Evolutionary conservation across 1,140 invertebrate species (phyloP).

Genomic region (Drosophila kanapiae): DNA sequence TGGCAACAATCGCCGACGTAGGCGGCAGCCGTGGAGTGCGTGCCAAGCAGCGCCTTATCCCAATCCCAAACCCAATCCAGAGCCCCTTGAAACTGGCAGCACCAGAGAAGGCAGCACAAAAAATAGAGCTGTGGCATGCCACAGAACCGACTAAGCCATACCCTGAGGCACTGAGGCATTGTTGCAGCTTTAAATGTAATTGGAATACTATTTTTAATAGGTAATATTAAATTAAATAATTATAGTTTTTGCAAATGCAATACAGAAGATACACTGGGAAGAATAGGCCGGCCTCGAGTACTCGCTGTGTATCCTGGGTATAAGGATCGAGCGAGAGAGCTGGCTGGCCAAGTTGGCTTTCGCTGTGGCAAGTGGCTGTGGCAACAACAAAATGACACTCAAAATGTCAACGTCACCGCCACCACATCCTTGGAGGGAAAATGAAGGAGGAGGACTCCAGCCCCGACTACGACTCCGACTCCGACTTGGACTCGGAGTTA

Average conservation of each 20-base stretch:
- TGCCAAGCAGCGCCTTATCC: slow-evolving; percentile 42
- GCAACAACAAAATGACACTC: slow-evolving; percentile 70
- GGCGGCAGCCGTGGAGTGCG: slow-evolving; percentile 52
- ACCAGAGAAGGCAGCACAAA: neutral
- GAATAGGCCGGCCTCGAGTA: too few species aligned
- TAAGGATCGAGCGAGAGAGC: neutral
- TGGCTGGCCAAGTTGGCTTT: neutral
- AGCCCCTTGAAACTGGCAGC: slow-evolving; percentile 3
- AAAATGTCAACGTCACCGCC: slow-evolving; percentile 73
- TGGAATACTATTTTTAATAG: neutral
- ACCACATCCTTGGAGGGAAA: slow-evolving; percentile 8
- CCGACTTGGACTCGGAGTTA: neutral
- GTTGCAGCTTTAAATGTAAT: neutral
- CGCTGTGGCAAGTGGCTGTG: slow-evolving; percentile 6
- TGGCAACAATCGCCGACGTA: slow-evolving; percentile 45
- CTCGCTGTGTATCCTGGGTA: neutral
- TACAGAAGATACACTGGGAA: too few species aligned
- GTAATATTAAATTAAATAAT: neutral
- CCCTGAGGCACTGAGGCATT: neutral
- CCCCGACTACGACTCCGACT: neutral
- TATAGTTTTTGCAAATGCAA: neutral
- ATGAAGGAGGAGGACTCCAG: neutral
- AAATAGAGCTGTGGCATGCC: neutral
- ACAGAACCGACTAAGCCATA: neutral
- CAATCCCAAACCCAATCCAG: slow-evolving; percentile 1